Conservation (phyloP, 2,888 invertebrate genomes). For the Drosophila flavopinicola region DNA sequence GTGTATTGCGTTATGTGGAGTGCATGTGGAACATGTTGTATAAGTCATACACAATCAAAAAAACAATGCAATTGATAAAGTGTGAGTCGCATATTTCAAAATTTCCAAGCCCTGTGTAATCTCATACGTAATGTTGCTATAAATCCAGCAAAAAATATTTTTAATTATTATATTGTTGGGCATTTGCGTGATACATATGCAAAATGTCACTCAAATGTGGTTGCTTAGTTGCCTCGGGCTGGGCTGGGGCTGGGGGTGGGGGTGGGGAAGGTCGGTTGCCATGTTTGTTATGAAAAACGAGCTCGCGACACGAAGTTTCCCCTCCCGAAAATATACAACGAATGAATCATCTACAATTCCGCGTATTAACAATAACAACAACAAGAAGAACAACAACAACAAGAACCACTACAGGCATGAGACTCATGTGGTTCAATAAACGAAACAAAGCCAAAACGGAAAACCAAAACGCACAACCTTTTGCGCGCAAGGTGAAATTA, state of each 20-base stretch:
- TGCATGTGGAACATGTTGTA: constrained; percentile 53
- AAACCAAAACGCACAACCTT: constrained; percentile 65
- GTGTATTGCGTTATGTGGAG: constrained; percentile 50
- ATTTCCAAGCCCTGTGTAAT: constrained; percentile 20
- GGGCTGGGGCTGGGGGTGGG: not conserved
- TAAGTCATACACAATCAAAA: constrained; percentile 33
- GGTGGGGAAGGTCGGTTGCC: constrained; percentile 34
- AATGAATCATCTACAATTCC: constrained; percentile 73
- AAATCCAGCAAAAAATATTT: constrained; percentile 14
- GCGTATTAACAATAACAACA: constrained; percentile 52
- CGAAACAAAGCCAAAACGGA: constrained; percentile 66
- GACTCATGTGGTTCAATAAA: constrained; percentile 70
- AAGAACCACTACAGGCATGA: constrained; percentile 29
- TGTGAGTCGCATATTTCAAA: constrained; percentile 11
- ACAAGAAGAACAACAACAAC: constrained; percentile 31
- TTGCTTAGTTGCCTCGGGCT: too few relatives aligned
- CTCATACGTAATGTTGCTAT: constrained; percentile 37
- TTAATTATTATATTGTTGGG: constrained; percentile 42
- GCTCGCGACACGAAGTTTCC: constrained; percentile 58
- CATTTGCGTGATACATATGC: constrained; percentile 44
- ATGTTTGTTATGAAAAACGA: constrained; percentile 66
- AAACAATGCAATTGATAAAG: constrained; percentile 38
- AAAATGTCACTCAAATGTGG: constrained; percentile 36
- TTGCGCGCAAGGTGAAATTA: constrained; percentile 77
- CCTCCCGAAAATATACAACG: constrained; percentile 24